Conservation (phyloP, 2,888 invertebrate genomes). For the Cephus sareptanus region DNA sequence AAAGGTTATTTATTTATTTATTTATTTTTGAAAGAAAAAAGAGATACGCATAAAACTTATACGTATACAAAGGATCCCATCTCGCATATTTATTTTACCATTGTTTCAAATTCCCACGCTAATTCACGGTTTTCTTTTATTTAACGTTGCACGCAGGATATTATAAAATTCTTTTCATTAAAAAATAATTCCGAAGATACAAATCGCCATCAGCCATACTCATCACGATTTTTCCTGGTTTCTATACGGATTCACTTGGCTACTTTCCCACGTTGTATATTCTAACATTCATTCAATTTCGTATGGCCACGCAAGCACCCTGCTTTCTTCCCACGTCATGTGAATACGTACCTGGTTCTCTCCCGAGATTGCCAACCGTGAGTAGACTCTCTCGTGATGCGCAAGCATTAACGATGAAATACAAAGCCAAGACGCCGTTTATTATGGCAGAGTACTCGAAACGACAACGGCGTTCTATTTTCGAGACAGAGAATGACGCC, state of each 20-base stretch:
- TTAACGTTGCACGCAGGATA: background rate
- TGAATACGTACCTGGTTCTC: background rate
- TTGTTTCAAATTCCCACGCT: background rate
- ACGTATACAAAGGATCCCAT: background rate
- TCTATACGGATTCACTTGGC: background rate
- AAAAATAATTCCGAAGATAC: background rate
- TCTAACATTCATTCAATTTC: background rate
- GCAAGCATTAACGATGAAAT: background rate
- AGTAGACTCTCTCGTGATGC: background rate
- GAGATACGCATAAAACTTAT: too few relatives aligned
- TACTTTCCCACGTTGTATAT: background rate
- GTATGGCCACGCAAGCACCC: background rate
- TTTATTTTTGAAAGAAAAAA: background rate
- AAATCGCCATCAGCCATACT: background rate
- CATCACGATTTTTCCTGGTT: background rate
- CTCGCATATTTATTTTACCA: background rate
- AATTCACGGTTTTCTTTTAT: background rate
- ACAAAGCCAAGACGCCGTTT: conserved; percentile 23
- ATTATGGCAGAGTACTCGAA: conserved; percentile 33
- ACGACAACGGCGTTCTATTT: conserved; percentile 51
- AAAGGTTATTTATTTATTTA: background rate
- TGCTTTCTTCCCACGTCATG: background rate
- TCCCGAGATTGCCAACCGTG: background rate
- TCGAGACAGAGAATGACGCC: conserved; percentile 41
- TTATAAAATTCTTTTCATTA: background rate